A percentile compares a stretch with the other conserved stretches of the same genome.
Conservation (phyloP, 2,113 vertebrate genomes). For the Azemiops feae region DNA sequence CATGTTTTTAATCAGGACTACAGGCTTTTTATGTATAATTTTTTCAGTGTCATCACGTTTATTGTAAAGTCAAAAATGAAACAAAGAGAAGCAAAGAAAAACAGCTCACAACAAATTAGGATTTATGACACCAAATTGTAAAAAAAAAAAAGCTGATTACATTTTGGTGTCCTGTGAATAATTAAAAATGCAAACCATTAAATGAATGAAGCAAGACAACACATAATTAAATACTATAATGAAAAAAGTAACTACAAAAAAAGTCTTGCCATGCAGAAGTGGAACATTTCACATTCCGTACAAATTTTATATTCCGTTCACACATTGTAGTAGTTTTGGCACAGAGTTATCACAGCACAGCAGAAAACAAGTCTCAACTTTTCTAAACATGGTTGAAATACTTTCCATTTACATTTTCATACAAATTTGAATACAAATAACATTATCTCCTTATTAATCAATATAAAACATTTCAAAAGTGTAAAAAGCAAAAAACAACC, state of each 20-base stretch:
- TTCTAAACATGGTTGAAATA: conserved; percentile 64
- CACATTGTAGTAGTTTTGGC: conserved; percentile 67
- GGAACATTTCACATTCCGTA: conserved; percentile 69
- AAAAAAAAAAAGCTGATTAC: conserved; percentile 67
- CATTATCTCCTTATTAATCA: conserved; percentile 62
- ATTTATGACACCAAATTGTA: conserved; percentile 67
- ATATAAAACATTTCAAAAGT: conserved; percentile 69
- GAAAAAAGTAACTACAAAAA: conserved; percentile 57
- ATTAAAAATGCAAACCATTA: conserved; percentile 70
- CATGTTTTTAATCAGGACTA: conserved; percentile 68
- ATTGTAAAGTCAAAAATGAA: conserved; percentile 82
- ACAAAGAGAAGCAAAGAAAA: conserved; percentile 75
- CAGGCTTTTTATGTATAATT: conserved; percentile 41
- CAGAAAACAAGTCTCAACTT: conserved; percentile 52
- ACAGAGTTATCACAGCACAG: conserved; percentile 62
- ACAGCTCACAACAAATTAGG: conserved; percentile 74
- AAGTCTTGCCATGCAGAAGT: conserved; percentile 67
- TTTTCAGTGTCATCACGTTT: conserved; percentile 82
- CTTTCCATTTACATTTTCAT: conserved; percentile 64
- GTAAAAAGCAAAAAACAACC: conserved; percentile 63
- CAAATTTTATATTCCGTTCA: conserved; percentile 66
- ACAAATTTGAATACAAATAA: conserved; percentile 69
- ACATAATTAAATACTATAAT: conserved; percentile 61
- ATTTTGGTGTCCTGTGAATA: conserved; percentile 60
- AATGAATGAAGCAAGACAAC: conserved; percentile 59